Evolutionary conservation across 2,888 invertebrate genomes (phyloP).

Genomic region (Andrena dorsata): DNA sequence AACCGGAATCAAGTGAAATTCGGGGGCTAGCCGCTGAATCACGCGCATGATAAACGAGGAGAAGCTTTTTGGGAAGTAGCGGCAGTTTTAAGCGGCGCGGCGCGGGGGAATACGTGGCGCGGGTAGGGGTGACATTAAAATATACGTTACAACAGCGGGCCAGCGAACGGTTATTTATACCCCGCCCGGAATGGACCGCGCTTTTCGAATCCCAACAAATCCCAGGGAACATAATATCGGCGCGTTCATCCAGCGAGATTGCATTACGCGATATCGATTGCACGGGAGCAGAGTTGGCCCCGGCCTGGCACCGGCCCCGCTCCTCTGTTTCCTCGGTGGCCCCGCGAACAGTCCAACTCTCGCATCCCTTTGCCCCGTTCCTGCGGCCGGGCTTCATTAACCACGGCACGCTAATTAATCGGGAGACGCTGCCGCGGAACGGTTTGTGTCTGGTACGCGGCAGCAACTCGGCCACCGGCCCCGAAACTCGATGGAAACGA

Average conservation of each 20-base stretch:
- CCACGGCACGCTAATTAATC: conserved; percentile 79
- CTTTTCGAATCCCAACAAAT: conserved; percentile 34
- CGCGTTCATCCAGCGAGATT: conserved; percentile 69
- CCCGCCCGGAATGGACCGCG: conserved; percentile 14
- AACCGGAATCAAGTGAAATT: conserved; percentile 58
- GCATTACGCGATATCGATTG: conserved; percentile 77
- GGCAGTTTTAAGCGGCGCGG: conserved; percentile 38
- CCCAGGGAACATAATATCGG: conserved; percentile 61
- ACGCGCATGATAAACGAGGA: conserved; percentile 54
- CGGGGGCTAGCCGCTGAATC: conserved; percentile 45
- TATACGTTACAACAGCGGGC: conserved; percentile 32
- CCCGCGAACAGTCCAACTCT: conserved; percentile 39
- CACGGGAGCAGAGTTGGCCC: conserved; percentile 32
- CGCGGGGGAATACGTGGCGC: conserved; percentile 25
- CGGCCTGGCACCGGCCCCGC: too few relatives aligned
- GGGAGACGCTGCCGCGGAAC: conserved; percentile 67
- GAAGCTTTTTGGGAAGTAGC: conserved; percentile 49
- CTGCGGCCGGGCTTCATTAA: conserved; percentile 75
- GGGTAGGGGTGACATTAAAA: conserved; percentile 43
- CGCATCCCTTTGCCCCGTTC: conserved; percentile 42
- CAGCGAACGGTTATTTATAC: conserved; percentile 41
- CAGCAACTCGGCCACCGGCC: conserved; percentile 3
- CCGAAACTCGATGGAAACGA: conserved; percentile 52
- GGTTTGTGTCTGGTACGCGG: conserved; percentile 28
- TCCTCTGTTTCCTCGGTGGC: conserved; percentile 18